A percentile compares a stretch with the other conserved stretches of the same genome.
phyloP scores from a whole-genome alignment of 2,797 vertebrate genomes.

The Alfaro cultratus region DNA sequence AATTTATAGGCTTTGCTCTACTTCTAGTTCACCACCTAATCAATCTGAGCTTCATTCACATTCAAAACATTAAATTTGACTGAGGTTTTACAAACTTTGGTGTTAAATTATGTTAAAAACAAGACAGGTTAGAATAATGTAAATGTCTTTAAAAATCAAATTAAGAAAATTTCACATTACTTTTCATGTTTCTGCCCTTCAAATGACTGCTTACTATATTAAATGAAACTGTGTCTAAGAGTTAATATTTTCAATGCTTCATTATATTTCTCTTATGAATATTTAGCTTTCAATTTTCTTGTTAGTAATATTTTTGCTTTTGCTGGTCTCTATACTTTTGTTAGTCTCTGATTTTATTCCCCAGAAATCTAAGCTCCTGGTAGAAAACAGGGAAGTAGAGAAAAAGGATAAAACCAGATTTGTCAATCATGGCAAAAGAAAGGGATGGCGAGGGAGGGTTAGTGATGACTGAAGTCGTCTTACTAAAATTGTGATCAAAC shows the following conservation, averaged over 20 bases:
- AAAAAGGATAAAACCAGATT: slow-evolving; percentile 46
- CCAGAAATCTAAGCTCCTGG: slow-evolving; percentile 35
- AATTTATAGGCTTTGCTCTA: too few relatives aligned
- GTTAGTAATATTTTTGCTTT: not conserved
- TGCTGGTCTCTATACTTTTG: not conserved
- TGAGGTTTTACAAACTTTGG: too few relatives aligned
- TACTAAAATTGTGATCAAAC: slow-evolving; percentile 34
- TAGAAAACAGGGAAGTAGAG: slow-evolving; percentile 39
- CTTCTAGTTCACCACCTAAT: too few relatives aligned
- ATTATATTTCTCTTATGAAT: not conserved
- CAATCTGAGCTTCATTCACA: too few relatives aligned
- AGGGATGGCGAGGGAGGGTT: slow-evolving; percentile 27
- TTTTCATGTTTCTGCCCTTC: not conserved
- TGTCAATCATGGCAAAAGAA: slow-evolving; percentile 46
- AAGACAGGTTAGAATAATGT: too few relatives aligned
- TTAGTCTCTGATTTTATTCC: slow-evolving; percentile 2
- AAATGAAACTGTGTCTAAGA: not conserved
- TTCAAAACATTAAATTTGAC: too few relatives aligned
- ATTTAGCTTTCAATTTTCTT: not conserved
- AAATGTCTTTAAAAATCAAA: too few relatives aligned
- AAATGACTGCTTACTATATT: not conserved
- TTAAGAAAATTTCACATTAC: not conserved
- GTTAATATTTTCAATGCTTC: not conserved
- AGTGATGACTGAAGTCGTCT: slow-evolving; percentile 16
- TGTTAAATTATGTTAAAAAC: too few relatives aligned